A percentile compares a stretch with the other conserved stretches of the same genome.
phyloP scores from a whole-genome alignment of 2,797 vertebrate species.

The Hydrocynus forskahlii region DNA sequence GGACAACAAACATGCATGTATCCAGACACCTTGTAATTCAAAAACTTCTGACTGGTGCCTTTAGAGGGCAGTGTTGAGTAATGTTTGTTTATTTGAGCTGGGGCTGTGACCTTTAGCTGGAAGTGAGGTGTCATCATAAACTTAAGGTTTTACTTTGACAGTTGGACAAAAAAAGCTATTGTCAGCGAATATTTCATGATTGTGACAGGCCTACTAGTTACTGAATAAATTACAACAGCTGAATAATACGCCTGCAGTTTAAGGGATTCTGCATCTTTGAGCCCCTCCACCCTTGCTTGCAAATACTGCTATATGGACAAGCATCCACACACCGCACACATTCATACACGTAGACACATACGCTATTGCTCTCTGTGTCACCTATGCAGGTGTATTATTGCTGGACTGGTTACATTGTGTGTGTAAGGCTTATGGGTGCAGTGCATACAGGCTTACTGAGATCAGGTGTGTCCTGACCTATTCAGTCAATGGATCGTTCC shows the following conservation, averaged over 20 bases:
- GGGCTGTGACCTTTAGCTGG: too few species aligned
- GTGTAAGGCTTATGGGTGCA: conserved; percentile 64
- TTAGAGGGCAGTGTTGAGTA: too few species aligned
- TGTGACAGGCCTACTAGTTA: not conserved
- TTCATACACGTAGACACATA: conserved; percentile 28
- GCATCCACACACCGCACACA: conserved; percentile 31
- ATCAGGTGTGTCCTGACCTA: conserved; percentile 40
- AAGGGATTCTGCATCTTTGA: not conserved
- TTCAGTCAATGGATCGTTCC: conserved; percentile 47
- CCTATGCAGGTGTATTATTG: conserved; percentile 57
- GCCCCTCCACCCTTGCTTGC: conserved; percentile 59
- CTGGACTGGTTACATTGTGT: conserved; percentile 58
- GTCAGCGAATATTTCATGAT: too few species aligned
- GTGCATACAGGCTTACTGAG: conserved; percentile 56
- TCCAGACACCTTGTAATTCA: too few species aligned
- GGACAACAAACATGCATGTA: too few species aligned
- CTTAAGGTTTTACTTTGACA: too few species aligned
- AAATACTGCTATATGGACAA: conserved; percentile 46
- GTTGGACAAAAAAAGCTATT: too few species aligned
- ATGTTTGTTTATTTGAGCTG: too few species aligned
- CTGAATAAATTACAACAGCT: not conserved
- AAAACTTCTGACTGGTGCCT: too few species aligned
- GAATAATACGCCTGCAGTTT: not conserved
- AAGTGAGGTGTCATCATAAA: too few species aligned
- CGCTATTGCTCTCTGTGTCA: conserved; percentile 56